Conservation (phyloP, 2,113 vertebrate species). For the Haemorhous mexicanus region DNA sequence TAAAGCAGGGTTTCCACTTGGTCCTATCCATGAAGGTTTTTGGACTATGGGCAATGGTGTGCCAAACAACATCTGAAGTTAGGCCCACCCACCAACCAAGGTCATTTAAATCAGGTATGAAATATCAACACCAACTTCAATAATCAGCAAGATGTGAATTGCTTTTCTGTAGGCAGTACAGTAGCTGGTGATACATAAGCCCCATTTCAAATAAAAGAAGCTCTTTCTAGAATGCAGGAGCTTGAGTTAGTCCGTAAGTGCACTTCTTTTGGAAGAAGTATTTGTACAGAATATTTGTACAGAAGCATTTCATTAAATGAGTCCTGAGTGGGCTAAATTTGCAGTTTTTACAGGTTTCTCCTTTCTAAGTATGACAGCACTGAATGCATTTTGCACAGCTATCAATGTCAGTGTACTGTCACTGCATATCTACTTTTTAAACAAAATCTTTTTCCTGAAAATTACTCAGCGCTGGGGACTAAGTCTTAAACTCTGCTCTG, state of each 20-base stretch:
- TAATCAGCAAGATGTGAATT: not conserved
- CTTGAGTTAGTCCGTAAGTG: not conserved
- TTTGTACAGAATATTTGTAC: not conserved
- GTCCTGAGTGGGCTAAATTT: not conserved
- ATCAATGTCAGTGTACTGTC: rapidly evolving
- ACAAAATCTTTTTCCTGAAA: not conserved
- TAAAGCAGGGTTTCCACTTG: not conserved
- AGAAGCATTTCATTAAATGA: not conserved
- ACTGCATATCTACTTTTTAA: not conserved
- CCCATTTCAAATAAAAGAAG: not conserved
- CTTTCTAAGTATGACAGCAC: not conserved
- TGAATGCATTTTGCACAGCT: not conserved
- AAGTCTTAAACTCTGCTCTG: not conserved
- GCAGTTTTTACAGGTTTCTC: not conserved
- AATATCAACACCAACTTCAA: not conserved
- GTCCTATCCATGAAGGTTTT: not conserved
- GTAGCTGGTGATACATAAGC: not conserved
- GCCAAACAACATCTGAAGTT: not conserved
- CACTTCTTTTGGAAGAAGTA: conserved; percentile 7
- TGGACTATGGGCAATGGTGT: rapidly evolving
- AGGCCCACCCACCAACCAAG: rapidly evolving
- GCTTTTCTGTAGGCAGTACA: not conserved
- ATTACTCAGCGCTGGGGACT: rapidly evolving
- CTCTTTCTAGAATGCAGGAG: not conserved
- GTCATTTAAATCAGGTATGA: not conserved